Conservation (phyloP, 2,113 vertebrate genomes). For the Catagonus wagneri region DNA sequence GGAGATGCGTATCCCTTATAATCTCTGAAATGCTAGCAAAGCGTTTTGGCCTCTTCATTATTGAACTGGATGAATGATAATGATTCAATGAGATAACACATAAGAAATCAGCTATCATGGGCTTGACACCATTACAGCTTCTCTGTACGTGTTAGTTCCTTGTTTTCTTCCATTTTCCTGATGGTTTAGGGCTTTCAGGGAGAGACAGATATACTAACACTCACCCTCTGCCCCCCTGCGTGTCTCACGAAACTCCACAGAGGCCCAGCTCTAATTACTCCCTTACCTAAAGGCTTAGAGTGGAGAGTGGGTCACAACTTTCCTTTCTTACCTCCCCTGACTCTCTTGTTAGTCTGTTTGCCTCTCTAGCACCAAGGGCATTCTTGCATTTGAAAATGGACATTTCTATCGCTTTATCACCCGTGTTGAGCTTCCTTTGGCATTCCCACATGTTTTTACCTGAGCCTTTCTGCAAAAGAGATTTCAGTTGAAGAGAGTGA, state of each 20-base stretch:
- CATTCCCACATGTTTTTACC: background rate
- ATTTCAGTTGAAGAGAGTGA: background rate
- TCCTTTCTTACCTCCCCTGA: background rate
- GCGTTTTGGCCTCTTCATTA: constrained; percentile 9
- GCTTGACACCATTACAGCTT: background rate
- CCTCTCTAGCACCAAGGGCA: background rate
- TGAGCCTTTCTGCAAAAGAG: background rate
- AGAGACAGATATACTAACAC: background rate
- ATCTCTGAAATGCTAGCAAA: background rate
- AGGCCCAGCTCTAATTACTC: background rate
- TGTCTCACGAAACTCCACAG: background rate
- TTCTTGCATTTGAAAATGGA: constrained; percentile 17
- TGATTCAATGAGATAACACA: background rate
- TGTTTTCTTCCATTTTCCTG: background rate
- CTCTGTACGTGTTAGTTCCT: background rate
- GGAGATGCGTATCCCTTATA: background rate
- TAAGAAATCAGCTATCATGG: background rate
- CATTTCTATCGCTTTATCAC: background rate
- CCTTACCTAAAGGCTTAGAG: background rate
- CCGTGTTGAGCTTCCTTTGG: background rate
- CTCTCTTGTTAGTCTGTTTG: background rate
- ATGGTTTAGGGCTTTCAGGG: background rate
- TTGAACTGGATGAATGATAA: background rate
- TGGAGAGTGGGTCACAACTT: background rate
- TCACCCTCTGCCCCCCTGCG: background rate